Conservation (phyloP, 2,888 invertebrate species). For the Xestia c-nigrum region DNA sequence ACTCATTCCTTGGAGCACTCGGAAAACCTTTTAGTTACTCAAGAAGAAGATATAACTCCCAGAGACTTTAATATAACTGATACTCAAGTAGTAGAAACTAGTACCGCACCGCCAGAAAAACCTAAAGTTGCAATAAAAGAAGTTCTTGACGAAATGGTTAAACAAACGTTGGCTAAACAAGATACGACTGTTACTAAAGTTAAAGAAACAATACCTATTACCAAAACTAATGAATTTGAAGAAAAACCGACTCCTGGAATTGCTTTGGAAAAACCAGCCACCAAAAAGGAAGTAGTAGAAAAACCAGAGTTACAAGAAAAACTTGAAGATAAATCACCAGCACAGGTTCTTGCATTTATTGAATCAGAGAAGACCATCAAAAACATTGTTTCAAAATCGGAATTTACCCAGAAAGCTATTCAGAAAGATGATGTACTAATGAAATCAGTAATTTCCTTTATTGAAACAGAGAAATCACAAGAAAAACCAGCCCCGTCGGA, state of each 20-base stretch:
- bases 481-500: constrained; percentile 17
- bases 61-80: constrained; percentile 65
- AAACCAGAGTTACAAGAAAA: constrained; percentile 12
- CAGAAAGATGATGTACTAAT: constrained; percentile 6
- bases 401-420: not conserved
- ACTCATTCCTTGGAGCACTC: constrained; percentile 72
- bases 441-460: constrained; percentile 31
- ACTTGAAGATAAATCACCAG: constrained; percentile 37
- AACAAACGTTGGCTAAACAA: constrained; percentile 20
- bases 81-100: constrained; percentile 22
- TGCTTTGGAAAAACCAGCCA: not conserved
- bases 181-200: constrained; percentile 1
- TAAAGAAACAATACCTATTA: not conserved
- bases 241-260: not conserved
- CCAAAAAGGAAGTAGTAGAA: not conserved
- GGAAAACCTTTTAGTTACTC: constrained; percentile 66
- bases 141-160: constrained; percentile 22
- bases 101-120: constrained; percentile 13
- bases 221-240: not conserved
- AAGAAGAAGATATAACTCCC: constrained; percentile 71
- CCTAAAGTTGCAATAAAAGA: constrained; percentile 18
- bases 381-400: not conserved
- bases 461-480: constrained; percentile 48
- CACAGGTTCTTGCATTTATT: constrained; percentile 35
- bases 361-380: constrained; percentile 25